phyloP scores from a whole-genome alignment of 2,888 invertebrate species.

The Caenorhabditis sp. region DNA sequence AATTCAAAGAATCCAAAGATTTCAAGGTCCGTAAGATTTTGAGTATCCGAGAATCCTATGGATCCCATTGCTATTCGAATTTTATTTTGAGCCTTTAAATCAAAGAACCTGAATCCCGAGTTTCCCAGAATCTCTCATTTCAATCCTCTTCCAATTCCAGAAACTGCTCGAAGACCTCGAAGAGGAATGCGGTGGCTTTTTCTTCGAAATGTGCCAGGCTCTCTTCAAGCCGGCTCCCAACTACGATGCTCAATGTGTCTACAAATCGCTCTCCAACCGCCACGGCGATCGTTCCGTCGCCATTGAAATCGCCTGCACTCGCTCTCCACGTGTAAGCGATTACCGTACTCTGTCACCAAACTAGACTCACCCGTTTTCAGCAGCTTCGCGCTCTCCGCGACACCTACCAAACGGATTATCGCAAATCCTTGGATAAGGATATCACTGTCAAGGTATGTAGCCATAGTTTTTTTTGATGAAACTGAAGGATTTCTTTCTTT shows the following conservation, averaged over 20 bases:
- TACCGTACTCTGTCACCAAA: neutral
- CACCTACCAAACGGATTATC: constrained; percentile 78
- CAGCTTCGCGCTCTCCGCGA: constrained; percentile 82
- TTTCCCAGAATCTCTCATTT: neutral
- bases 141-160: constrained; percentile 74
- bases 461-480: neutral
- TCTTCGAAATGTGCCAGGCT: constrained; percentile 83
- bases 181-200: constrained; percentile 84
- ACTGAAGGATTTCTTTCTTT: too few relatives aligned
- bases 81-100: too few relatives aligned
- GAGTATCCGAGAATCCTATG: too few relatives aligned
- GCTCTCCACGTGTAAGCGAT: constrained; percentile 78
- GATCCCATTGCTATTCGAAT: too few relatives aligned
- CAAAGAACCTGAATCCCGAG: too few relatives aligned
- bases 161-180: constrained; percentile 84
- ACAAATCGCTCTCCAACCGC: constrained; percentile 83
- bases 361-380: constrained; percentile 69
- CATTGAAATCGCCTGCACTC: constrained; percentile 83
- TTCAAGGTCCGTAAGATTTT: neutral
- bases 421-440: constrained; percentile 80
- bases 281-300: constrained; percentile 81
- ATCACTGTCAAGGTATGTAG: constrained; percentile 76
- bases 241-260: constrained; percentile 84
- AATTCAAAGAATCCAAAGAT: neutral
- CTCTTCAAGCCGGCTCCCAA: constrained; percentile 83